Conservation (phyloP, 2,797 vertebrate species). For the Carcharodon carcharias region DNA sequence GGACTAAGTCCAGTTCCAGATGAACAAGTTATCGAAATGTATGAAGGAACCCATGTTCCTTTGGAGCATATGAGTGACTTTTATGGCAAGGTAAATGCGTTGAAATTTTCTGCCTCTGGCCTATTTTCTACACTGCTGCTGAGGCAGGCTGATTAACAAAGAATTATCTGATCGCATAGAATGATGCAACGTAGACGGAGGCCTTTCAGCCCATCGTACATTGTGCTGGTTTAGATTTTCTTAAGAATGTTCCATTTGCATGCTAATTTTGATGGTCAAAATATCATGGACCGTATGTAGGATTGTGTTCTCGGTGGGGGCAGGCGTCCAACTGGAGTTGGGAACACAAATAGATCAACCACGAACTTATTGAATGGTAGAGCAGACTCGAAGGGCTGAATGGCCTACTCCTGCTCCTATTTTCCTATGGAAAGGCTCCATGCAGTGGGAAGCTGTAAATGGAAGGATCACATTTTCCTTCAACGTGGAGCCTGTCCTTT, state of each 20-base stretch:
- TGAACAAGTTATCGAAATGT: constrained; percentile 94
- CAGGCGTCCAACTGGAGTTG: no score
- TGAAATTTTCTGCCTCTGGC: background rate
- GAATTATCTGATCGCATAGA: background rate
- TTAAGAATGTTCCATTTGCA: background rate
- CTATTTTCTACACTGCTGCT: background rate
- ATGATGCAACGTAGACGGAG: background rate
- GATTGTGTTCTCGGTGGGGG: background rate
- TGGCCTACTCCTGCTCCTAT: no score
- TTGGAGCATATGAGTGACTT: constrained; percentile 98
- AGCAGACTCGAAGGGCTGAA: no score
- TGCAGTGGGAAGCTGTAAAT: background rate
- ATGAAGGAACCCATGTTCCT: constrained; percentile 88
- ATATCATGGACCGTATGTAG: background rate
- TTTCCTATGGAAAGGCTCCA: background rate
- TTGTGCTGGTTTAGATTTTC: background rate
- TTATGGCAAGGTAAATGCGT: constrained; percentile 83
- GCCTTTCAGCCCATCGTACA: background rate
- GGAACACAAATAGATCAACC: no score
- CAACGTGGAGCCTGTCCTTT: background rate
- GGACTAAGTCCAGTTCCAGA: constrained; percentile 86
- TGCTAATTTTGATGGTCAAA: background rate
- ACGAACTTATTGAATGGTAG: no score
- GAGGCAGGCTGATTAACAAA: background rate
- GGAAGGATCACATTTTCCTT: background rate